Conservation (phyloP, 2,113 vertebrate species). For the Sinocyclocheilus maitianheensis region DNA sequence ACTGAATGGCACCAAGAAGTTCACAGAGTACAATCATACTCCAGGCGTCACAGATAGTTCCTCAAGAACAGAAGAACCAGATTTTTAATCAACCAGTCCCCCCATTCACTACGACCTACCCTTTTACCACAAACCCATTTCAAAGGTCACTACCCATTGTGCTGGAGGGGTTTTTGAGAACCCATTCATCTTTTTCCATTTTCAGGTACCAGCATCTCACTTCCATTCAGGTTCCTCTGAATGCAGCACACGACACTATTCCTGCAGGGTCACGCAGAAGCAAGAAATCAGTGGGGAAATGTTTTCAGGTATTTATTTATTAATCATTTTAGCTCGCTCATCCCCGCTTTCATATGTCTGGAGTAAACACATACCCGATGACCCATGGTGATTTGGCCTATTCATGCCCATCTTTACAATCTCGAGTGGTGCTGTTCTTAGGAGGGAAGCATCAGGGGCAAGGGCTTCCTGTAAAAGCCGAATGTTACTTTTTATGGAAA, state of each 20-base stretch:
- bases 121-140: neutral
- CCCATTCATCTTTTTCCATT: neutral
- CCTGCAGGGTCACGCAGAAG: neutral
- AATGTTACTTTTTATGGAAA: slow-evolving; percentile 49
- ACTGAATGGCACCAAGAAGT: neutral
- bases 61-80: slow-evolving; percentile 9
- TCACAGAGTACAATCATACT: slow-evolving; percentile 20
- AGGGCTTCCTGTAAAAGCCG: slow-evolving; percentile 30
- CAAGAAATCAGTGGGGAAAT: neutral
- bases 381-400: slow-evolving; percentile 8
- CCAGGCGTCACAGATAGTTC: slow-evolving; percentile 20
- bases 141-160: neutral
- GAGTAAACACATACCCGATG: neutral
- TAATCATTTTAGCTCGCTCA: slow-evolving; percentile 1
- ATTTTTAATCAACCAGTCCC: neutral
- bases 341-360: neutral
- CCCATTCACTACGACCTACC: slow-evolving; percentile 9
- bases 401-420: slow-evolving; percentile 18
- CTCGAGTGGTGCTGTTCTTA: slow-evolving; percentile 9
- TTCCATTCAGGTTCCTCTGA: slow-evolving; percentile 4
- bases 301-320: slow-evolving; percentile 5
- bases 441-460: slow-evolving; percentile 4
- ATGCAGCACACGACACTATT: slow-evolving; percentile 1
- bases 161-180: slow-evolving; percentile 26
- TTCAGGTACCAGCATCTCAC: slow-evolving; percentile 2